These are phyloP conservation scores for Urosaurus nigricauda DNA, from an alignment of 2,797 vertebrate genomes.

Conservation along the genomic window DNA sequence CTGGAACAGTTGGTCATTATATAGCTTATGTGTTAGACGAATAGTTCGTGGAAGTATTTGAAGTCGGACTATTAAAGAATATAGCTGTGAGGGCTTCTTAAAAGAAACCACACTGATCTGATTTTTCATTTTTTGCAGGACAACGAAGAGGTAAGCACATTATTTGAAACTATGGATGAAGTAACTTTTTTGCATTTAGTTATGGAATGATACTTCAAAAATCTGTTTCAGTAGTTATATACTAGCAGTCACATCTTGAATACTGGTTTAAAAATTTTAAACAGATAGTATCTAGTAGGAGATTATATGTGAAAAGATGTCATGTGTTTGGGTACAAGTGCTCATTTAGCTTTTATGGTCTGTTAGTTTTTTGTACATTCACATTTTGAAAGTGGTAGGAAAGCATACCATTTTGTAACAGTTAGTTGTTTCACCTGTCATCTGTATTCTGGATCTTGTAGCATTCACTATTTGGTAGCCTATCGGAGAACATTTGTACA, in stretches of 20 bases:
- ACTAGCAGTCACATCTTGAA: slow-evolving; percentile 27
- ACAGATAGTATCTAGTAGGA: neutral
- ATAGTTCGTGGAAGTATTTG: slow-evolving; percentile 2
- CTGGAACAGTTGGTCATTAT: neutral
- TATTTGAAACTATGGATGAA: slow-evolving; percentile 62
- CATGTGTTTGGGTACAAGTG: slow-evolving; percentile 18
- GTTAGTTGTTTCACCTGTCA: neutral
- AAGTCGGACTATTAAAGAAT: slow-evolving; percentile 35
- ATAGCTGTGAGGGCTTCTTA: slow-evolving; percentile 26
- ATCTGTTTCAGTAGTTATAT: slow-evolving; percentile 18
- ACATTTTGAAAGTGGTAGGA: slow-evolving; percentile 21
- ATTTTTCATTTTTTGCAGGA: slow-evolving; percentile 76
- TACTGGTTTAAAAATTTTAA: slow-evolving; percentile 12
- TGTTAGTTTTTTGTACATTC: slow-evolving; percentile 41
- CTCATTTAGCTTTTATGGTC: slow-evolving; percentile 35
- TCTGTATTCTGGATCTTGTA: neutral
- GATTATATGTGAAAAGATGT: slow-evolving; percentile 48
- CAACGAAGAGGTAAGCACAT: slow-evolving; percentile 78
- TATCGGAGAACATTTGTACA: neutral
- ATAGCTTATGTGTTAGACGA: neutral
- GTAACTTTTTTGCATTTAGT: slow-evolving; percentile 57
- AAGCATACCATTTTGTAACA: neutral
- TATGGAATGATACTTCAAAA: slow-evolving; percentile 25
- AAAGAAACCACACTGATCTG: slow-evolving; percentile 18
- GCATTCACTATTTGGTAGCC: neutral